Base-by-base conservation (phyloP, 2,797 vertebrate genomes). In the Hypotaenidia philippensis region DNA sequence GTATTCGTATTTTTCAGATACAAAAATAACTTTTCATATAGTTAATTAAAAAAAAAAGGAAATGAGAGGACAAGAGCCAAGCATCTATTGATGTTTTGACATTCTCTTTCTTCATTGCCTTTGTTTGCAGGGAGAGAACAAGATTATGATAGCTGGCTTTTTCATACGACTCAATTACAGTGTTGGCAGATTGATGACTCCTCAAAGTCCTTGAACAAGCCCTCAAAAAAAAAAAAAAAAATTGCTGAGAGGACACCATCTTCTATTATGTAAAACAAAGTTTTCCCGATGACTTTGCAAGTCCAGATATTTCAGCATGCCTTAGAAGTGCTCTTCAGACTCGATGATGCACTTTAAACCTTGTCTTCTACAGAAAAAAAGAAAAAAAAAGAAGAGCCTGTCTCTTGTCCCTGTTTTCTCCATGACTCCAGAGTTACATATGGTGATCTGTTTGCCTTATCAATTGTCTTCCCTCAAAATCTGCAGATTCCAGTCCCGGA, bases 371-470 rank as follows among this genome's bases (percentile, higher is more conserved):
- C 18, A 40, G 12, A 49, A 49, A 47, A 74, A 13, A 71, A 12
- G 38, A 44, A 47, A 63, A 15, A 63, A 15, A 66, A 57, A 32
- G 10, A 11, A 25, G 1, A 55, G 3, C 12, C 16, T 5, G 0
- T 49, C 32, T 61, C 47, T 77, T 59, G 31, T 45, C 19, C 9
- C 1, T 17, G 5, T 45, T 81, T 77, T 12, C 5, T 38, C 21
- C 17, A 5, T 13, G 16, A 47, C 27, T 68, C 17, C 31, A 22
- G 52, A 76, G 9, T 17, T 87, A 49, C 10, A 75, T n/a, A 13
- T 1, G 8, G 4, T 26, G 29, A 16, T 41, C 19, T 55, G 6
- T 49, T 68, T 84, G 3, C 18, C 9, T 79, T 57, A 10, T 23
- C 26, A 38, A 9, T 53, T 55, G 4, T 19, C 32, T 63, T 74